Evolutionary conservation across 2,113 vertebrate species (phyloP), one percentile per base, ranked within the genome.

Genomic region (Paracanthobrama guichenoti): DNA sequence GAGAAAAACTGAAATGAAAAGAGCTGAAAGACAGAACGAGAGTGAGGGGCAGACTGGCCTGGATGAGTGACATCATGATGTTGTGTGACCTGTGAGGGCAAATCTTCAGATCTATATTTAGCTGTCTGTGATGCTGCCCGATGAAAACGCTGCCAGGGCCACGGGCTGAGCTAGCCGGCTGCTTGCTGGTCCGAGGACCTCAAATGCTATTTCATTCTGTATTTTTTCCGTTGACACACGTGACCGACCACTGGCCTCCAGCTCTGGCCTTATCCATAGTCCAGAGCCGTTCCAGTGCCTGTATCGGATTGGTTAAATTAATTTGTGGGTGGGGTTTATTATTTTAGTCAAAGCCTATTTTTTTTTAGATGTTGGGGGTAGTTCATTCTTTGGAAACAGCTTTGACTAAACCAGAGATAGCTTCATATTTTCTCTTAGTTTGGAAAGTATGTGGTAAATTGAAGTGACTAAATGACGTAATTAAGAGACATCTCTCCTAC

Each of bases 71-170:
- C 83, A 84, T 84, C 74, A 69, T 28, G 13, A 44, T 78, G 74
- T 44, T 31, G 50, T 44, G 48, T 84, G 83, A 84, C 83, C 74
- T 77, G 22, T 12, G 46, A 78, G 83, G 83, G 83, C 74, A 79
- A 82, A 46, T 44, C 60, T 78, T 28, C 26, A 16, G 14, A 48
- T 46, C 83, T 84, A 78, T 79, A 84, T 84, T 84, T 84, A 84
- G 83, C 74, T 42, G 26, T 71, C 50, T 78, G 50, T 26, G 62
- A 84, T 84, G 53, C 28, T 84, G 62, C 48, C 74, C 26, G 62
- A 69, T 84, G 62, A 84, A 60, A 84, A n/a, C 18, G 3, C 74
- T 84, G 74, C 73, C 31, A 50, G 76, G 62, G 46, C 62, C 62
- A 59, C 2, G 9, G 83, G 74, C 83, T 55, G 31, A 50, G 73